Percentiles rank a stretch among this genome's conserved stretches.
phyloP scores from a whole-genome alignment of 2,888 invertebrate species.

The Paralinhomoeus sp. region DNA sequence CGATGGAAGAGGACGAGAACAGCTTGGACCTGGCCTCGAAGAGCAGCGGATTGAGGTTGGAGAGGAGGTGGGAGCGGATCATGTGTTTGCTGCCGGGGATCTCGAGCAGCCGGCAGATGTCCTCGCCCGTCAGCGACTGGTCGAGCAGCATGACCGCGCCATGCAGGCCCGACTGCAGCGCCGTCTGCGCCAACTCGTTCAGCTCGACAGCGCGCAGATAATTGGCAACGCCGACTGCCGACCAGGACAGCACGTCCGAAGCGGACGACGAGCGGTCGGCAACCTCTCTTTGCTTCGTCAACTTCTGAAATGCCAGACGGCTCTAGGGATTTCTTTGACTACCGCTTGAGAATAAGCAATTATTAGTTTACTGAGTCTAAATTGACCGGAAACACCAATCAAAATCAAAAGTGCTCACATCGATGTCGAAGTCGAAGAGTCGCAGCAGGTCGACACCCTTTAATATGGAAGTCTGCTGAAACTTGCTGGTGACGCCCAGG shows the following conservation, averaged over 20 bases:
- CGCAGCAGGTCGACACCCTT: conserved; percentile 74
- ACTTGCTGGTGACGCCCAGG: conserved; percentile 68
- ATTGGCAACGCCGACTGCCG: too few species aligned
- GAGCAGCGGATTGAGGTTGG: conserved; percentile 68
- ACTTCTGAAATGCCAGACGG: too few species aligned
- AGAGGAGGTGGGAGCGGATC: conserved; percentile 65
- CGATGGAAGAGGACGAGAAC: neutral
- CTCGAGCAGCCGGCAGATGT: conserved; percentile 64
- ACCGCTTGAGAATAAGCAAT: too few species aligned
- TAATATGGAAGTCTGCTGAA: conserved; percentile 77
- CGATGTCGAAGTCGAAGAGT: conserved; percentile 61
- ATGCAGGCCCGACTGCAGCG: conserved; percentile 48
- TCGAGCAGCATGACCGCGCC: conserved; percentile 77
- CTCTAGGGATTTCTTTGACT: too few species aligned
- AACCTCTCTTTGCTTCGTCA: too few species aligned
- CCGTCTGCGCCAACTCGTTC: too few species aligned
- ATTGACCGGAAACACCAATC: too few species aligned
- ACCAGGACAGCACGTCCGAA: too few species aligned
- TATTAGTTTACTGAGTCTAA: too few species aligned
- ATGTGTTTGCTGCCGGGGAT: conserved; percentile 79
- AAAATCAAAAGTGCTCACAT: too few species aligned
- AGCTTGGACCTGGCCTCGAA: conserved; percentile 55
- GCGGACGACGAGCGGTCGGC: too few species aligned
- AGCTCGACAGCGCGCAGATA: too few species aligned
- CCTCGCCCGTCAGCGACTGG: conserved; percentile 75